These are phyloP conservation scores for Urechis unicinctus DNA, from an alignment of 2,888 invertebrate genomes.

Conservation along the genomic window DNA sequence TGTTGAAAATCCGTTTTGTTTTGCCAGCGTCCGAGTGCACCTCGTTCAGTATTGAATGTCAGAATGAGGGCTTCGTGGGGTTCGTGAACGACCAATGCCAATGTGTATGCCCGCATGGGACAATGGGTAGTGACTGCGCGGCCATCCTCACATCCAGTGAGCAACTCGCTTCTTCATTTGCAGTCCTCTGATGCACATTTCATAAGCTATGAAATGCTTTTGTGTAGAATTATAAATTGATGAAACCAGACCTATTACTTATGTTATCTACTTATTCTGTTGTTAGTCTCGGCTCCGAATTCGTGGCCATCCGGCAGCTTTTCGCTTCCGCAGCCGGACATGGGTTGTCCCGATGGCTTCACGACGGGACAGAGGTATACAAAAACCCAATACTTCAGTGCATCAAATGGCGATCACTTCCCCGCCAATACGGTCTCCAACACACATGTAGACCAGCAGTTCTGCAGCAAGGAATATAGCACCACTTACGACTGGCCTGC, in stretches of 20 bases:
- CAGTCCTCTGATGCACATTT: too few species aligned
- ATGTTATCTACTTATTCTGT: neutral
- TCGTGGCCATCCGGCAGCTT: neutral
- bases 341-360: neutral
- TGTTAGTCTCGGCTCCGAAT: neutral
- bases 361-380: neutral
- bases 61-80: neutral
- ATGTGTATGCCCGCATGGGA: neutral
- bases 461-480: neutral
- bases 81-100: neutral
- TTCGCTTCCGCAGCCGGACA: neutral
- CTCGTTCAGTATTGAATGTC: neutral
- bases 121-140: neutral
- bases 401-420: neutral
- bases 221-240: too few species aligned
- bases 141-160: neutral
- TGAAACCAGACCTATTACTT: neutral
- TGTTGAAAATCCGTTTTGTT: too few species aligned
- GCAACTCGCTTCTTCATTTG: too few species aligned
- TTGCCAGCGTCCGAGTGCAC: neutral
- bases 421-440: neutral
- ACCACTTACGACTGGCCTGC: neutral
- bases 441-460: neutral
- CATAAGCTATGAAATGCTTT: too few species aligned
- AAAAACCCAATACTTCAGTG: neutral